phyloP scores from a whole-genome alignment of 2,888 invertebrate species.

The Drosophila birchii region DNA sequence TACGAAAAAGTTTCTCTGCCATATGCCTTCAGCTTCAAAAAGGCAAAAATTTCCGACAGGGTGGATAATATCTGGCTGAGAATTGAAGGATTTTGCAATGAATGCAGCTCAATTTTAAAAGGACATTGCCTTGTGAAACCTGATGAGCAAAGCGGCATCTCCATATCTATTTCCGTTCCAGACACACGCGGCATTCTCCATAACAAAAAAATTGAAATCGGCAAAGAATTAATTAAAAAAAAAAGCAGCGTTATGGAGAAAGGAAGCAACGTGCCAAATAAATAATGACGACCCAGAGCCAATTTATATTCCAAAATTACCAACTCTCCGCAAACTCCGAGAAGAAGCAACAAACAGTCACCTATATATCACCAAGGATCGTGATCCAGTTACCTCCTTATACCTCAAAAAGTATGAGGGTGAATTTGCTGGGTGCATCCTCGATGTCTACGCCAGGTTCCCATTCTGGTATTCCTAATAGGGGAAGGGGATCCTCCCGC shows the following conservation, averaged over 20 bases:
- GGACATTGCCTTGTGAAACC: conserved; percentile 3
- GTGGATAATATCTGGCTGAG: not conserved
- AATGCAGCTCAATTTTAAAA: not conserved
- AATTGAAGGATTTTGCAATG: not conserved
- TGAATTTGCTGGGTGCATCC: conserved; percentile 6
- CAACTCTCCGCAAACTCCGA: not conserved
- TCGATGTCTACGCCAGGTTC: too few relatives aligned
- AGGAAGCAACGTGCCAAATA: too few relatives aligned
- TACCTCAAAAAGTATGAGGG: not conserved
- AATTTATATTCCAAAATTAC: not conserved
- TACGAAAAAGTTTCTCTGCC: not conserved
- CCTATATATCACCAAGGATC: not conserved
- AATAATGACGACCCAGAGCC: too few relatives aligned
- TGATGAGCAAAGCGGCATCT: not conserved
- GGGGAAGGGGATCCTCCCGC: too few relatives aligned
- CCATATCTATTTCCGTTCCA: not conserved
- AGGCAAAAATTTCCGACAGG: not conserved
- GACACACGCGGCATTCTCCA: conserved; percentile 2
- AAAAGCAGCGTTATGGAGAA: too few relatives aligned
- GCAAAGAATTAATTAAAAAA: too few relatives aligned
- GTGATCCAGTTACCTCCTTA: not conserved
- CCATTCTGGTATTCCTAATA: too few relatives aligned
- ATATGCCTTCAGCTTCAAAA: conserved; percentile 10
- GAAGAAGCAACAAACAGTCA: conserved; percentile 1
- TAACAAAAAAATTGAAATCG: not conserved